Conservation (phyloP, 2,797 vertebrate species). For the Podarcis lilfordi region DNA sequence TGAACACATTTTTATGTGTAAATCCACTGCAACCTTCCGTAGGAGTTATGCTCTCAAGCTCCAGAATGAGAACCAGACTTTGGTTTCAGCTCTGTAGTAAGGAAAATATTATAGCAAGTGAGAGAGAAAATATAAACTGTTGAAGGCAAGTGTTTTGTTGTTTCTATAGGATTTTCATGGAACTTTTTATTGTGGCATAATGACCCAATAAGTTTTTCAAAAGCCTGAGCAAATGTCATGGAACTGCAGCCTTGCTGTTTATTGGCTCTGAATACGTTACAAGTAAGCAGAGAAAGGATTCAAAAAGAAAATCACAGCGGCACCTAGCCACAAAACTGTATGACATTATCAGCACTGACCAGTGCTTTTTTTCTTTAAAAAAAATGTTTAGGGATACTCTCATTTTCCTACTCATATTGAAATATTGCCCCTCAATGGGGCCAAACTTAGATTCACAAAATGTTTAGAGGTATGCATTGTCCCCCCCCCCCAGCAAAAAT, state of each 20-base stretch:
- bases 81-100: conserved; percentile 31
- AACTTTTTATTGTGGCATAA: conserved; percentile 10
- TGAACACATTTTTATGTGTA: conserved; percentile 34
- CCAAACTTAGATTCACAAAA: too few species aligned
- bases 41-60: conserved; percentile 33
- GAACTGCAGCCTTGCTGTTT: background rate
- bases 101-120: conserved; percentile 36
- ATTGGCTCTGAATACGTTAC: background rate
- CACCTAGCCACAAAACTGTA: background rate
- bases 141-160: conserved; percentile 27
- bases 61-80: conserved; percentile 13
- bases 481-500: too few species aligned
- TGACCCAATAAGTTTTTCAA: conserved; percentile 40
- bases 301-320: background rate
- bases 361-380: too few species aligned
- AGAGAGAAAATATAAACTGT: conserved; percentile 38
- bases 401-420: too few species aligned
- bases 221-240: background rate
- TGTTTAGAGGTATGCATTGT: too few species aligned
- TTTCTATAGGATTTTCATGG: conserved; percentile 16
- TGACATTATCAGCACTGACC: background rate
- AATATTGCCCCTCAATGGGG: too few species aligned
- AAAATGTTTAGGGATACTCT: too few species aligned
- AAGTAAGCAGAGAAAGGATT: background rate
- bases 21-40: conserved; percentile 39